These are phyloP conservation scores for Plagodis pulveraria DNA, from an alignment of 2,888 invertebrate species.

Conservation along the genomic window DNA sequence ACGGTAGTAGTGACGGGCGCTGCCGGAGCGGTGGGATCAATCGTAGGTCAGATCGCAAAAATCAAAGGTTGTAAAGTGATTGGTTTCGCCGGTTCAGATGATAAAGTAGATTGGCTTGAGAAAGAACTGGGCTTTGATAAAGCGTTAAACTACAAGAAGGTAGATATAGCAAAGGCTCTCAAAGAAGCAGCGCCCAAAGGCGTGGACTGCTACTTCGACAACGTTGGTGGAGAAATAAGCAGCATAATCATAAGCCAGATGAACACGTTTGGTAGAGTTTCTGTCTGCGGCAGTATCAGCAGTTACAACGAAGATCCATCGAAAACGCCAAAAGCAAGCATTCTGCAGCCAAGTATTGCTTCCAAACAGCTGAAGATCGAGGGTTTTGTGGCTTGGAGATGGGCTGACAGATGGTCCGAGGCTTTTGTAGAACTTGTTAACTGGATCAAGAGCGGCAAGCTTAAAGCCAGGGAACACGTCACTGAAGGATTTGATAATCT, in stretches of 20 bases:
- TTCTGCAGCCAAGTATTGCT: not conserved
- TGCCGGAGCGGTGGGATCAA: not conserved
- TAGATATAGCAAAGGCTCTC: not conserved
- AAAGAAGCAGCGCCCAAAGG: not conserved
- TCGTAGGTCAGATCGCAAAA: constrained; percentile 2
- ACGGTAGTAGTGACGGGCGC: not conserved
- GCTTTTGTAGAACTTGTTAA: not conserved
- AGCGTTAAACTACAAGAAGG: not conserved
- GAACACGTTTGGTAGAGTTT: not conserved
- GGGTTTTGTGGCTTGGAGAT: not conserved
- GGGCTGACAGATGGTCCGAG: not conserved
- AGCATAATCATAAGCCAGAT: not conserved
- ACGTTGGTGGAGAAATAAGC: not conserved
- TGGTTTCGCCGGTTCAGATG: not conserved
- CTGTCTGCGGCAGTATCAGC: not conserved
- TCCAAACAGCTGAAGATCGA: not conserved
- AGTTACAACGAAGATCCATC: not conserved
- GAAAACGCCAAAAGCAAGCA: not conserved
- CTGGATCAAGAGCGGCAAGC: not conserved
- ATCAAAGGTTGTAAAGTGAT: not conserved
- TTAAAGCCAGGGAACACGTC: not conserved
- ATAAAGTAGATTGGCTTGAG: not conserved
- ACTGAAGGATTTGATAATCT: not conserved
- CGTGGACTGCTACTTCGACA: not conserved
- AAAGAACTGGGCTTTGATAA: not conserved